phyloP scores from a whole-genome alignment of 2,888 invertebrate species.

The Dryococelus australis region DNA sequence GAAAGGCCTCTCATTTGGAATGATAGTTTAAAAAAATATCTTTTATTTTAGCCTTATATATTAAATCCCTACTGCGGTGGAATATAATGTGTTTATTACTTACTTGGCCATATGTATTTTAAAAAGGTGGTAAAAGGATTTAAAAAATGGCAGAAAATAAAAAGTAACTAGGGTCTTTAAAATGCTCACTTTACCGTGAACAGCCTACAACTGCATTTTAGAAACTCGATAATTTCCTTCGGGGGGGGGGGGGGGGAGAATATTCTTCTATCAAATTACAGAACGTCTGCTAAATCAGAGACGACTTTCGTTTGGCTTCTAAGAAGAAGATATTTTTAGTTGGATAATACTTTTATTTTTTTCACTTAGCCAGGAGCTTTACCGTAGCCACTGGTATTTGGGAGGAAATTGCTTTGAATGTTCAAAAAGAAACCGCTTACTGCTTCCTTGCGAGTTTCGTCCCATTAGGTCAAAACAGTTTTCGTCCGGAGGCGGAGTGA shows the following conservation, averaged over 20 bases:
- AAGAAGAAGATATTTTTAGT: background rate
- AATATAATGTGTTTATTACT: no score
- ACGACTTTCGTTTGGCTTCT: background rate
- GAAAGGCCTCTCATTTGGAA: no score
- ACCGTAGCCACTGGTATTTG: background rate
- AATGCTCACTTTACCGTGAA: no score
- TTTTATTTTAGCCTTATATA: no score
- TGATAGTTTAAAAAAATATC: no score
- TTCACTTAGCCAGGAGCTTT: background rate
- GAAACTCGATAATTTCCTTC: background rate
- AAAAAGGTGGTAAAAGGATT: no score
- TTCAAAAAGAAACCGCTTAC: background rate
- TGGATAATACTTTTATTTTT: background rate
- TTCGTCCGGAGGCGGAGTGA: background rate
- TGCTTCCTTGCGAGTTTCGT: background rate
- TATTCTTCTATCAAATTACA: background rate
- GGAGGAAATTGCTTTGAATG: background rate
- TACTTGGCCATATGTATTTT: no score
- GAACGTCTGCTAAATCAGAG: background rate
- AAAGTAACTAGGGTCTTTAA: no score
- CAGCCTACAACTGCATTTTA: background rate
- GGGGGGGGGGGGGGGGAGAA: background rate
- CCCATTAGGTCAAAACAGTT: background rate
- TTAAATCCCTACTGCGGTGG: no score
- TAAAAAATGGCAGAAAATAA: no score